Evolutionary conservation across 2,888 invertebrate species (phyloP).

Genomic region (Drosophila rubida): DNA sequence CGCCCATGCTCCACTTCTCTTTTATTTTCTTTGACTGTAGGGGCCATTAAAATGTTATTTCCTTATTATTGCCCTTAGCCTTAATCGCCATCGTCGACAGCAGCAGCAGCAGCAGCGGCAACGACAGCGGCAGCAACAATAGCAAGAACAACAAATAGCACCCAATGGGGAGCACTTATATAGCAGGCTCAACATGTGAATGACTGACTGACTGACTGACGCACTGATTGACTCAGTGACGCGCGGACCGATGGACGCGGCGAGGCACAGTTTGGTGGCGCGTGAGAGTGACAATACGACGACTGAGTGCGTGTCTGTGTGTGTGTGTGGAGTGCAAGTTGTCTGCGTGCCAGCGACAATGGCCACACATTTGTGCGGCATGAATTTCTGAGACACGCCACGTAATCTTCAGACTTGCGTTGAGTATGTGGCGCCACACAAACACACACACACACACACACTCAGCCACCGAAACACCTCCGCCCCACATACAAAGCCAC

Average conservation of each 20-base stretch:
- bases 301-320: not conserved
- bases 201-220: conserved; percentile 9
- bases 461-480: not conserved
- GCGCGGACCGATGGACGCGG: conserved; percentile 16
- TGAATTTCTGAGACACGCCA: conserved; percentile 51
- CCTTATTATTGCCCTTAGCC: conserved; percentile 79
- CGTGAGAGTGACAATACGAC: conserved; percentile 13
- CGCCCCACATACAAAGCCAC: not conserved
- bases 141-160: conserved; percentile 20
- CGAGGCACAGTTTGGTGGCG: conserved; percentile 20
- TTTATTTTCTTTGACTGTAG: conserved; percentile 32
- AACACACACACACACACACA: conserved; percentile 11
- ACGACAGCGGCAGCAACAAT: not conserved
- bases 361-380: conserved; percentile 61
- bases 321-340: conserved; percentile 20
- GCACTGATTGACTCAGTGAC: conserved; percentile 23
- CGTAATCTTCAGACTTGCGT: conserved; percentile 44
- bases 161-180: conserved; percentile 36
- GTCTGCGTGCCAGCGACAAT: conserved; percentile 67
- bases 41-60: conserved; percentile 78
- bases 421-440: conserved; percentile 44
- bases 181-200: conserved; percentile 41
- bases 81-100: conserved; percentile 70
- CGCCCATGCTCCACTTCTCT: conserved; percentile 9
- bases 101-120: conserved; percentile 1